Evolutionary conservation across 2,113 vertebrate genomes (phyloP).

Genomic region (Chunga burmeisteri): DNA sequence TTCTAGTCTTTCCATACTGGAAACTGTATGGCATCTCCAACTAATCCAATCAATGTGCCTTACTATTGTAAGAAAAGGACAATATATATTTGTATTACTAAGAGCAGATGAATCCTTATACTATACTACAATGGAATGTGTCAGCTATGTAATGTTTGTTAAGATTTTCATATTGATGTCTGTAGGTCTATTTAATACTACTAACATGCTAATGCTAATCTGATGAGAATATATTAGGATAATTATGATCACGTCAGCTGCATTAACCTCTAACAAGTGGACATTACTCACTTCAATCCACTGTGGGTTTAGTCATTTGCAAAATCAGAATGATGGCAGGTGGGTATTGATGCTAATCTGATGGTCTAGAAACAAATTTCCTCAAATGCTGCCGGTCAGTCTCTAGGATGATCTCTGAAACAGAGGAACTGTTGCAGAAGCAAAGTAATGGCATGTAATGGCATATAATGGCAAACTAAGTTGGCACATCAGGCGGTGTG

Average conservation of each 20-base stretch:
- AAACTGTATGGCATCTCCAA: not conserved
- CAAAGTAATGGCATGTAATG: not conserved
- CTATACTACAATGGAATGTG: not conserved
- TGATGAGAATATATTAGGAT: not conserved
- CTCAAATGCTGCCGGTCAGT: not conserved
- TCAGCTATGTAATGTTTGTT: not conserved
- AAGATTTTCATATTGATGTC: not conserved
- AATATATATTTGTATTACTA: not conserved
- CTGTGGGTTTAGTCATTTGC: not conserved
- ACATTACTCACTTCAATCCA: not conserved
- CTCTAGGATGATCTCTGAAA: not conserved
- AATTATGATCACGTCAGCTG: not conserved
- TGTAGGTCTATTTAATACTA: not conserved
- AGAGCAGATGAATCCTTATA: not conserved
- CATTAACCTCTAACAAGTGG: not conserved
- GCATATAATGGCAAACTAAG: not conserved
- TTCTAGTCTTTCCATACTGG: not conserved
- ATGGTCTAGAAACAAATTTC: not conserved
- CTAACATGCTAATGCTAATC: not conserved
- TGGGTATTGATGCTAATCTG: not conserved
- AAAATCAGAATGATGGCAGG: not conserved
- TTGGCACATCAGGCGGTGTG: accelerated
- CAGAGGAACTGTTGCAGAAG: not conserved
- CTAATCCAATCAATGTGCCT: not conserved
- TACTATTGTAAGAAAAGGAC: not conserved